Evolutionary conservation across 2,797 vertebrate genomes (phyloP), one percentile per base, ranked within the genome.

Genomic region (Podarcis siculus): DNA sequence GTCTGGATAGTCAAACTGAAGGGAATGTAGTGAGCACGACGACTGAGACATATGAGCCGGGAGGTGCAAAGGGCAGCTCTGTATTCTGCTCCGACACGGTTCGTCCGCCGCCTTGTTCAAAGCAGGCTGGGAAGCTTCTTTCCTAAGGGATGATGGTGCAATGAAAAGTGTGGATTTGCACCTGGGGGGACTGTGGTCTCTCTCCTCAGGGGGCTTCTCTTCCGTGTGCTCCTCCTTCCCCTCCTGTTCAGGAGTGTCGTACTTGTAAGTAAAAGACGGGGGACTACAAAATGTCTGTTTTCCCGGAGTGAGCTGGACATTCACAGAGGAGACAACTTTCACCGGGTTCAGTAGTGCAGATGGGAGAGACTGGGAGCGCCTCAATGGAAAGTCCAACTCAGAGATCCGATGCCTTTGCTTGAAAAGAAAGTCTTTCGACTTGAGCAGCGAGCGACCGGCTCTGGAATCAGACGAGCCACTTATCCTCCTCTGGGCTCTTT

Each of bases 291-390:
- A 95, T 0, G 96, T 96, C 84, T 98, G 96, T 69, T 96, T 97
- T 15, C 98, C 98, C 21, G 96, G 97, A 81, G 97, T 96, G 23
- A 99, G 95, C 83, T 98, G 98, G 84, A 99, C 98, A 64, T 98
- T 98, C 88, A 99, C 96, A 4, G 98, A 98, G 42, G 99, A 99
- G 69, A 99, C 98, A 0, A 99, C 98, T 86, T 95, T 97, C 17
- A 98, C 92, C 0, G 98, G 98, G 61, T 93, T 98, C 71, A 98
- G 90, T 32, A 98, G 88, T 0, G 98, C 97, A 69, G 96, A 93
- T 4, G 98, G 98, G 82, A 99, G 95, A 21, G 99, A 99, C 84
- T 97, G 98, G 87, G 98, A 98, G 73, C 98, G 97, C 92, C 97
- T 96, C 10, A 99, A 91, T 25, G 98, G 97, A 92, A 97, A 97